These are phyloP conservation scores for Pristionchus japonicus DNA, from an alignment of 2,888 invertebrate genomes.

Conservation along the genomic window DNA sequence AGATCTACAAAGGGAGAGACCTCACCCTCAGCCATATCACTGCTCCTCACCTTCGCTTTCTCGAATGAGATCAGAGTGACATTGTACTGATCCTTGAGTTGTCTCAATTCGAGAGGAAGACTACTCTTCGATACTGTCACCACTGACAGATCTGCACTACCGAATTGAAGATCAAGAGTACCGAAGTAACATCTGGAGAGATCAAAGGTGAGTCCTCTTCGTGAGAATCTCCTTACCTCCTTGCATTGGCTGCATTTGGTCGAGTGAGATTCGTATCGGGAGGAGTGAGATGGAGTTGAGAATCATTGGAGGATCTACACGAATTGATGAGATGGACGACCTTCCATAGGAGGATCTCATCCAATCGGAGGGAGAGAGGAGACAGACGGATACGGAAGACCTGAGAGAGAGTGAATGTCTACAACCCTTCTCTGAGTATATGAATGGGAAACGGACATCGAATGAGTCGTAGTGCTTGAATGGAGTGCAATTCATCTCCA, in stretches of 20 bases:
- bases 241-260: constrained; percentile 44
- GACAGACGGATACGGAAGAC: constrained; percentile 84
- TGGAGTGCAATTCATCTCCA: constrained; percentile 85
- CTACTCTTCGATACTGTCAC: constrained; percentile 85
- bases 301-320: constrained; percentile 74
- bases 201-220: background rate
- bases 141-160: constrained; percentile 83
- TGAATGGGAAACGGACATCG: constrained; percentile 79
- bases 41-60: constrained; percentile 80
- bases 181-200: constrained; percentile 86
- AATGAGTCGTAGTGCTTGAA: constrained; percentile 86
- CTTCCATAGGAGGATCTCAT: constrained; percentile 87
- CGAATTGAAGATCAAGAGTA: constrained; percentile 85
- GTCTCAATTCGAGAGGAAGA: constrained; percentile 83
- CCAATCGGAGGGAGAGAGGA: constrained; percentile 88
- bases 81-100: constrained; percentile 87
- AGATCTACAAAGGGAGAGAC: background rate
- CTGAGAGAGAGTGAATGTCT: background rate
- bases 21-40: background rate
- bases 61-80: constrained; percentile 94
- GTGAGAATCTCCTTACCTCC: background rate
- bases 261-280: constrained; percentile 46
- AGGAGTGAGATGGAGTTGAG: constrained; percentile 40
- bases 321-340: constrained; percentile 77
- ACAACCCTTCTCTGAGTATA: too few relatives aligned